Evolutionary conservation across 2,797 vertebrate genomes (phyloP).

Genomic region (Anomalospiza imberbis): DNA sequence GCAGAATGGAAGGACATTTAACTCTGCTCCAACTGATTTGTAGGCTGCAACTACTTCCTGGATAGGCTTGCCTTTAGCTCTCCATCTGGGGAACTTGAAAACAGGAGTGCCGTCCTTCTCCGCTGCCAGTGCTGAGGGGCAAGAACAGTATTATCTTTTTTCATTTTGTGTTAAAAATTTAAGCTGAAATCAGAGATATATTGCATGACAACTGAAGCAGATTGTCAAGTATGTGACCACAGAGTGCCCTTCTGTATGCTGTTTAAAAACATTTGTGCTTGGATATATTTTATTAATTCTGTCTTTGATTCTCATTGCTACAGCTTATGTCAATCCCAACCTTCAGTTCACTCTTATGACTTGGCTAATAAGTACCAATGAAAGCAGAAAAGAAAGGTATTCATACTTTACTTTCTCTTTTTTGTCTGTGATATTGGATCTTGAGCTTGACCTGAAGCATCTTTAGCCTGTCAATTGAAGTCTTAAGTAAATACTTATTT

Average conservation of each 20-base stretch:
- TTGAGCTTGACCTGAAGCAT: not conserved
- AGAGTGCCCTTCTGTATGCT: not conserved
- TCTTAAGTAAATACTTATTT: not conserved
- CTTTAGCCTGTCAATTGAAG: not conserved
- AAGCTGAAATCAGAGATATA: not conserved
- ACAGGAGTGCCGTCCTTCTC: conserved; percentile 88
- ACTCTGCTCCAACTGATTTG: conserved; percentile 82
- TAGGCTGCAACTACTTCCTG: conserved; percentile 82
- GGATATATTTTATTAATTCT: not conserved
- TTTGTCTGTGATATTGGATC: not conserved
- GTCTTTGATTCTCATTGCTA: not conserved
- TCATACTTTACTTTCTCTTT: not conserved
- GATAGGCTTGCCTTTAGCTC: conserved; percentile 83
- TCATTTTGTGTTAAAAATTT: not conserved
- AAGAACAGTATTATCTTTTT: not conserved
- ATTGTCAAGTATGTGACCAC: not conserved
- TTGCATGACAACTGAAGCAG: not conserved
- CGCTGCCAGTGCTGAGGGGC: conserved; percentile 77
- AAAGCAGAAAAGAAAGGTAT: not conserved
- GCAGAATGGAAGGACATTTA: conserved; percentile 89
- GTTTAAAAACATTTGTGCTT: not conserved
- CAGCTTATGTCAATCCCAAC: not conserved
- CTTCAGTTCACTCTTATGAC: not conserved
- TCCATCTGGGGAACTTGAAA: conserved; percentile 87
- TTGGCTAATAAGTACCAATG: not conserved